A percentile compares a stretch with the other conserved stretches of the same genome.
Conservation (phyloP, 2,113 vertebrate genomes). For the Carollia perspicillata region DNA sequence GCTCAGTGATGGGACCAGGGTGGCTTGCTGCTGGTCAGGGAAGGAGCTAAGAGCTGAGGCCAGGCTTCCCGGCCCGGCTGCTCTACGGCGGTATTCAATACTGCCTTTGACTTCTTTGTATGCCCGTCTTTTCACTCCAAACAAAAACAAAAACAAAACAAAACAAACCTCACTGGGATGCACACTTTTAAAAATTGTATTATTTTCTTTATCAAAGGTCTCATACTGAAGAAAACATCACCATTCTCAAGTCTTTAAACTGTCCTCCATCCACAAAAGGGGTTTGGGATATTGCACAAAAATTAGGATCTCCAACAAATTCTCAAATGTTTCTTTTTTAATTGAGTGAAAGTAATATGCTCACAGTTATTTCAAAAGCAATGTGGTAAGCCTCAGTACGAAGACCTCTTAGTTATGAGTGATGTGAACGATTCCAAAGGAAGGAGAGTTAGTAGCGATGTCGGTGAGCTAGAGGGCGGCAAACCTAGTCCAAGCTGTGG, state of each 20-base stretch:
- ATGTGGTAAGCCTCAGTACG: conserved; percentile 44
- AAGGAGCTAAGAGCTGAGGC: background rate
- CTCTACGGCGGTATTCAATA: background rate
- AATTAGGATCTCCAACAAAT: conserved; percentile 59
- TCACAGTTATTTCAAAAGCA: conserved; percentile 58
- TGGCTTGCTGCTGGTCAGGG: background rate
- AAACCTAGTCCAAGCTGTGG: background rate
- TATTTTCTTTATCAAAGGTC: background rate
- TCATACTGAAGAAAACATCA: background rate
- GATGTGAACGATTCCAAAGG: background rate
- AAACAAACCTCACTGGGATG: background rate
- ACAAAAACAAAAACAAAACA: background rate
- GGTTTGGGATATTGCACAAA: background rate
- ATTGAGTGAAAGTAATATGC: conserved; percentile 63
- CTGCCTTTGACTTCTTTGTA: background rate
- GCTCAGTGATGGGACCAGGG: background rate
- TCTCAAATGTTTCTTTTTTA: conserved; percentile 55
- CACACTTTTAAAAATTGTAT: background rate
- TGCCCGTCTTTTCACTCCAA: background rate
- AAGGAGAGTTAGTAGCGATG: conserved; percentile 64
- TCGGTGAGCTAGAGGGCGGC: background rate
- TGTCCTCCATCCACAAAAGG: background rate
- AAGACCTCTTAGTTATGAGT: conserved; percentile 64
- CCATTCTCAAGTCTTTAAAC: conserved; percentile 47
- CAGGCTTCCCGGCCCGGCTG: background rate